These are phyloP conservation scores for Dendrocopos noguchii DNA, from an alignment of 2,113 vertebrate genomes.

Conservation along the genomic window DNA sequence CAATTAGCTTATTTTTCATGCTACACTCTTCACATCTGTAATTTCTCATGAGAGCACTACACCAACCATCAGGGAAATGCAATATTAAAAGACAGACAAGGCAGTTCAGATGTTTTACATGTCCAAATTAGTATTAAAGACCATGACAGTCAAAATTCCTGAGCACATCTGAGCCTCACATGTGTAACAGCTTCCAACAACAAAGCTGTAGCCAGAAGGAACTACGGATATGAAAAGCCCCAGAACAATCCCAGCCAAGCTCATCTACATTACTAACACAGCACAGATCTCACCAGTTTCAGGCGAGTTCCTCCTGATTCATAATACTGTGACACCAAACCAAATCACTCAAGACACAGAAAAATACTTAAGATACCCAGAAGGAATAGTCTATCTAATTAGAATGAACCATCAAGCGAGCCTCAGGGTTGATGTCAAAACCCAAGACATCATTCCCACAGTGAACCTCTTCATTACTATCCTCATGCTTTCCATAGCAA, in stretches of 20 bases:
- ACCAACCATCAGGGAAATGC: background rate
- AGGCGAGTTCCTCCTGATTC: background rate
- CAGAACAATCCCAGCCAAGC: background rate
- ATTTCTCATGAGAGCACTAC: background rate
- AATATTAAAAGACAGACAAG: background rate
- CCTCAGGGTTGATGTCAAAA: background rate
- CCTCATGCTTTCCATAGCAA: background rate
- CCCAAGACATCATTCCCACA: background rate
- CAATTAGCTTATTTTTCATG: background rate
- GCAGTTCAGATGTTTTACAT: background rate
- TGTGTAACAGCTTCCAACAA: background rate
- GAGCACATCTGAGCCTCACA: background rate
- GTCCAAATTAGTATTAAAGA: background rate
- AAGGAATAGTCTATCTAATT: background rate
- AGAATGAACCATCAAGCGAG: background rate
- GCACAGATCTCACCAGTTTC: background rate
- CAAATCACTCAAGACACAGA: background rate
- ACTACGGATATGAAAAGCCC: slow-evolving; percentile 12
- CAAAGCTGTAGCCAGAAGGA: background rate
- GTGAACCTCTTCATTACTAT: background rate
- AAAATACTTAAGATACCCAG: background rate
- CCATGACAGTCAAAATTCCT: background rate
- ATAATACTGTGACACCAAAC: background rate
- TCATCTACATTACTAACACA: background rate
- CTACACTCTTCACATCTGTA: background rate